Conservation (phyloP, 2,888 invertebrate species). For the Hypselothyrea guttata region DNA sequence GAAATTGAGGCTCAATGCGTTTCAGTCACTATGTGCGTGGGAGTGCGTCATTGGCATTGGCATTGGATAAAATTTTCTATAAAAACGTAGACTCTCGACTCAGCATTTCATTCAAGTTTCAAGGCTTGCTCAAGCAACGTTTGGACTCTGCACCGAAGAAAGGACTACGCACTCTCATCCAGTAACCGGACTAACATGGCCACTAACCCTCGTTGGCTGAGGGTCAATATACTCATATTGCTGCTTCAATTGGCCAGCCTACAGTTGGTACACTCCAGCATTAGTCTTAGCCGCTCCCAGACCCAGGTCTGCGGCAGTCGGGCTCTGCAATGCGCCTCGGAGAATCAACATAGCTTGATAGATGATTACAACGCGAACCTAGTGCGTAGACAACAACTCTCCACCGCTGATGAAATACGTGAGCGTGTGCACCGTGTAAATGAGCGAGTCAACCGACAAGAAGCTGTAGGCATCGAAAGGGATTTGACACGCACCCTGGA, state of each 20-base stretch:
- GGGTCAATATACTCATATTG: constrained; percentile 40
- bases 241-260: constrained; percentile 34
- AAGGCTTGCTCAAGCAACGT: constrained; percentile 13
- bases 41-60: constrained; percentile 7
- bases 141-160: background rate
- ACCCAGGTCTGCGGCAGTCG: constrained; percentile 23
- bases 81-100: constrained; percentile 14
- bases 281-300: constrained; percentile 4
- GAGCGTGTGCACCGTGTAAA: too few species aligned
- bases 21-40: constrained; percentile 23
- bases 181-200: constrained; percentile 31
- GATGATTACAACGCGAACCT: constrained; percentile 65
- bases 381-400: constrained; percentile 55
- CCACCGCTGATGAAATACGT: too few species aligned
- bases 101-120: constrained; percentile 44
- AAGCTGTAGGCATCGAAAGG: too few species aligned
- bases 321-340: constrained; percentile 10
- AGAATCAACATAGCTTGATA: constrained; percentile 17
- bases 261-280: constrained; percentile 1
- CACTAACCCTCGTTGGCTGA: constrained; percentile 41
- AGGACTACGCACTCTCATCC: background rate
- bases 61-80: constrained; percentile 21
- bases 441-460: background rate
- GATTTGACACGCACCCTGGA: too few species aligned
- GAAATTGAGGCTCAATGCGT: constrained; percentile 48